phyloP scores from a whole-genome alignment of 1,140 invertebrate genomes.

The Bicyclus anynana region DNA sequence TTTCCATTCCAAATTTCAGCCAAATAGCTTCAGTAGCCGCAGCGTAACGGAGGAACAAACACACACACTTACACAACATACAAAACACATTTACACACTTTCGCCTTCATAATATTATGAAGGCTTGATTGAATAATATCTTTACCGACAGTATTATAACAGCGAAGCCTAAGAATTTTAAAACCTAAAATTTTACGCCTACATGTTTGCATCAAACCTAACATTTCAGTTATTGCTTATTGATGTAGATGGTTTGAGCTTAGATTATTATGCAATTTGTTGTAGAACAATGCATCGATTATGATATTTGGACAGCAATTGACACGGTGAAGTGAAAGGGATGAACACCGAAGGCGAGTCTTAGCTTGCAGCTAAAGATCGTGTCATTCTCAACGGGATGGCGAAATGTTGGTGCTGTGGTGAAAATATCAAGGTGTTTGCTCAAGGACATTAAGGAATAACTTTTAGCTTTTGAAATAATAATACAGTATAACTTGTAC shows the following conservation, averaged over 20 bases:
- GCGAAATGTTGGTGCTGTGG: constrained; percentile 38
- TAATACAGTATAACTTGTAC: too few species aligned
- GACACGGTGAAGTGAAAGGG: constrained; percentile 59
- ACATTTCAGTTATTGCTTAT: not conserved
- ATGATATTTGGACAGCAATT: constrained; percentile 17
- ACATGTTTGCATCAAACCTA: not conserved
- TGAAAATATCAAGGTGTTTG: constrained; percentile 29
- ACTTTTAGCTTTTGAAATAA: not conserved
- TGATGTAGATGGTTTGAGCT: too few species aligned
- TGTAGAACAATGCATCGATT: constrained; percentile 16
- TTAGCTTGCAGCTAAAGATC: constrained; percentile 48
- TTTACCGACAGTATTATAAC: too few species aligned
- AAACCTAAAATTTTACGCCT: not conserved
- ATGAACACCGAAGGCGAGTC: constrained; percentile 31
- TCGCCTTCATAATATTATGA: too few species aligned
- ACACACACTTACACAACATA: too few species aligned
- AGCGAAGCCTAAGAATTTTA: too few species aligned
- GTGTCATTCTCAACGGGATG: constrained; percentile 65
- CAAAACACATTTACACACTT: too few species aligned
- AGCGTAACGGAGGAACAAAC: too few species aligned
- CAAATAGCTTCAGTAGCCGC: too few species aligned
- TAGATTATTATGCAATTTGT: constrained; percentile 2
- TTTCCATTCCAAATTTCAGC: too few species aligned
- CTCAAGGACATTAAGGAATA: constrained; percentile 3
- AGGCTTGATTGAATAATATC: too few species aligned